Conservation (phyloP, 2,888 invertebrate species). For the Eutolmus rufibarbis region DNA sequence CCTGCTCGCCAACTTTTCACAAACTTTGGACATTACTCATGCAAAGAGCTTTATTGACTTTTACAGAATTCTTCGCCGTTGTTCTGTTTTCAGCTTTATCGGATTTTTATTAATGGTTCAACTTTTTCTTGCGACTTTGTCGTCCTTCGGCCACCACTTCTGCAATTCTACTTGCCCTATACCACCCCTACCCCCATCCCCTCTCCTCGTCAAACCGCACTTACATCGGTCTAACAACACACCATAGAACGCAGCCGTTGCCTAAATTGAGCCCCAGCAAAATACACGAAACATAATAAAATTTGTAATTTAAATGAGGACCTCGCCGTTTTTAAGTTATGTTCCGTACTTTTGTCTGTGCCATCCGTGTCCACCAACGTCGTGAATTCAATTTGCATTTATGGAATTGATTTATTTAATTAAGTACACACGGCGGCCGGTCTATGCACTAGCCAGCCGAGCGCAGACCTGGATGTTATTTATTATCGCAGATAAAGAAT, state of each 20-base stretch:
- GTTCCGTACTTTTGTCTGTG: constrained; percentile 25
- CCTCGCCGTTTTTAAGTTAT: constrained; percentile 24
- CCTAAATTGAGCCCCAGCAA: constrained; percentile 23
- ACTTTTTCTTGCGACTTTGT: constrained; percentile 39
- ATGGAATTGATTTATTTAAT: constrained; percentile 44
- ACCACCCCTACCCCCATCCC: not conserved
- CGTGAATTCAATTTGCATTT: constrained; percentile 44
- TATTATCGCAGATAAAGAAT: constrained; percentile 33
- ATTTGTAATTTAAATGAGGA: constrained; percentile 43
- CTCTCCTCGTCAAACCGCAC: not conserved
- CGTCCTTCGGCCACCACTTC: constrained; percentile 3
- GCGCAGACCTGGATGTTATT: constrained; percentile 11
- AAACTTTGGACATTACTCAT: constrained; percentile 39
- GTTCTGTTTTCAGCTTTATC: constrained; percentile 35
- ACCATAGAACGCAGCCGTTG: constrained; percentile 24
- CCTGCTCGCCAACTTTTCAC: constrained; percentile 33
- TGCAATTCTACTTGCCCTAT: not conserved
- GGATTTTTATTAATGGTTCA: constrained; percentile 42
- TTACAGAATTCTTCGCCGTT: constrained; percentile 28
- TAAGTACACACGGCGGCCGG: constrained; percentile 30
- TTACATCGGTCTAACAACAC: not conserved
- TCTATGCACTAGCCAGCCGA: not conserved
- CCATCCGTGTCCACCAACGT: constrained; percentile 22
- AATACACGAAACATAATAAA: constrained; percentile 40
- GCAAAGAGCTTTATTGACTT: constrained; percentile 42